Percentiles rank a stretch among this genome's conserved stretches.
These are phyloP conservation scores for Corythaeola cristata DNA, from an alignment of 2,113 vertebrate species.

Conservation along the genomic window DNA sequence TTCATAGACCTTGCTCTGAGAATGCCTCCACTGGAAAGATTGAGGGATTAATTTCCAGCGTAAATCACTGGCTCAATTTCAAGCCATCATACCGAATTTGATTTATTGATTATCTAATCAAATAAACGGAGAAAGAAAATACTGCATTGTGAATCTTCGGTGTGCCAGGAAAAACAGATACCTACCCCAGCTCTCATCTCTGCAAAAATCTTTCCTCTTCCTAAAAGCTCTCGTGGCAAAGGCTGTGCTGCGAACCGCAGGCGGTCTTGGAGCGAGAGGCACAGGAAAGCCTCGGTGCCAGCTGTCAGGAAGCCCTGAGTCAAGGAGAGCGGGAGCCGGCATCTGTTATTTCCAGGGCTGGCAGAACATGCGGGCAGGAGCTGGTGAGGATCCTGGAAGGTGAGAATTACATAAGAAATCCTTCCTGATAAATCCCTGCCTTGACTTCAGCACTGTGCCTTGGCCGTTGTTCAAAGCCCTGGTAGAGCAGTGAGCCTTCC, in stretches of 20 bases:
- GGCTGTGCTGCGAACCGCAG: neutral
- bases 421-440: neutral
- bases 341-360: slow-evolving; percentile 1
- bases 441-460: neutral
- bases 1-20: slow-evolving; percentile 39
- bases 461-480: neutral
- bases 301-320: slow-evolving; percentile 35
- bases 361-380: slow-evolving; percentile 37
- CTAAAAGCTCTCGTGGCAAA: neutral
- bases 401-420: slow-evolving; percentile 42
- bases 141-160: neutral
- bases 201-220: neutral
- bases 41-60: slow-evolving; percentile 47
- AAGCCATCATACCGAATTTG: neutral
- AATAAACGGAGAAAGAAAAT: neutral
- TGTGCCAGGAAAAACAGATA: neutral
- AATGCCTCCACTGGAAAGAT: neutral
- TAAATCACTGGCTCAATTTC: slow-evolving; percentile 22
- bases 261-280: neutral
- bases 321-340: slow-evolving; percentile 12
- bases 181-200: neutral
- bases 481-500: neutral
- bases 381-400: slow-evolving; percentile 40
- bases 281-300: slow-evolving; percentile 24
- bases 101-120: slow-evolving; percentile 59